These are phyloP conservation scores for Gymnoscelis rufifasciata DNA, from an alignment of 2,888 invertebrate species.

Conservation along the genomic window DNA sequence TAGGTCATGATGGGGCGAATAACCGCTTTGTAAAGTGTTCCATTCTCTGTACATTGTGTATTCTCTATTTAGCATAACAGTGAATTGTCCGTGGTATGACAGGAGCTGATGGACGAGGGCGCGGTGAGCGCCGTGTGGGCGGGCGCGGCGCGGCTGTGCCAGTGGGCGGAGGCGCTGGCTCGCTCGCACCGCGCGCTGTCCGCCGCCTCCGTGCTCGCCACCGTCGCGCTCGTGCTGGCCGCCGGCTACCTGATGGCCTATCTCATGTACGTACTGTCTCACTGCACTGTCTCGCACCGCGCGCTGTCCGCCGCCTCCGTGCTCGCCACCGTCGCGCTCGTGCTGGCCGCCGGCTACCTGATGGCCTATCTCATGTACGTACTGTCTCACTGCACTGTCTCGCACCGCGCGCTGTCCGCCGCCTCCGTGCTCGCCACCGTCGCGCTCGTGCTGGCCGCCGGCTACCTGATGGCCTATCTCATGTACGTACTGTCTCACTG, in stretches of 20 bases:
- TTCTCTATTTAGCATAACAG: too few relatives aligned
- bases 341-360: constrained; percentile 85
- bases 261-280: constrained; percentile 70
- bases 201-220: constrained; percentile 86
- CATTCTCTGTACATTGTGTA: too few relatives aligned
- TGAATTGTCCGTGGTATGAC: constrained; percentile 12
- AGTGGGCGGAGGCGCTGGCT: constrained; percentile 84
- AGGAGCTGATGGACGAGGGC: constrained; percentile 89
- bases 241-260: constrained; percentile 91
- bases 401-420: constrained; percentile 88
- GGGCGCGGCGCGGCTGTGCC: constrained; percentile 60
- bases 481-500: constrained; percentile 79
- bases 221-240: constrained; percentile 84
- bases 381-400: constrained; percentile 80
- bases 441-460: constrained; percentile 83
- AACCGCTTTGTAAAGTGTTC: too few relatives aligned
- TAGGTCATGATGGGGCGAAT: too few relatives aligned
- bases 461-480: constrained; percentile 88
- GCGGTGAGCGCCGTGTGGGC: constrained; percentile 85
- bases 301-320: constrained; percentile 88
- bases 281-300: constrained; percentile 86
- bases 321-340: constrained; percentile 86
- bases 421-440: constrained; percentile 88
- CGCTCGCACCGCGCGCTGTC: constrained; percentile 88
- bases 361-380: constrained; percentile 84